Conservation (phyloP, 2,113 vertebrate species). For the Montifringilla adamsi region DNA sequence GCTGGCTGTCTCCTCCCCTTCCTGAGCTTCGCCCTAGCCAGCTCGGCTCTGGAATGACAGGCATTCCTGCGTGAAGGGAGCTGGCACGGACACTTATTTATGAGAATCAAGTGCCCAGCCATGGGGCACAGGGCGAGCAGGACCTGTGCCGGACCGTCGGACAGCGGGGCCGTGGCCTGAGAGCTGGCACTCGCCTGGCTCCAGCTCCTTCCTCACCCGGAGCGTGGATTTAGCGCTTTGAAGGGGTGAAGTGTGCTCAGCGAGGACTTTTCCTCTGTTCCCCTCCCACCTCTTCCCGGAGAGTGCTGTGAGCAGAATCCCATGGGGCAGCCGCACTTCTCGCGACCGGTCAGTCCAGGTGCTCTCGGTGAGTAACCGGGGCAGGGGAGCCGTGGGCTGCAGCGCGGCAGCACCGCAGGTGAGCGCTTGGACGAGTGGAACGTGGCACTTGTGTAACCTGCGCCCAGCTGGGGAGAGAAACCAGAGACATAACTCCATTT, state of each 20-base stretch:
- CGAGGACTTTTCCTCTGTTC: neutral
- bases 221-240: conserved; percentile 41
- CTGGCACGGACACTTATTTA: conserved; percentile 74
- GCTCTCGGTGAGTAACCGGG: conserved; percentile 73
- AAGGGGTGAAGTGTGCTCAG: neutral
- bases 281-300: neutral
- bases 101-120: conserved; percentile 66
- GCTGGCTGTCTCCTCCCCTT: conserved; percentile 74
- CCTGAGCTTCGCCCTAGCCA: conserved; percentile 76
- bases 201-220: neutral
- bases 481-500: neutral
- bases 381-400: neutral
- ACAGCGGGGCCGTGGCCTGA: neutral
- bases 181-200: neutral
- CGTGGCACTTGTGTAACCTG: conserved; percentile 41
- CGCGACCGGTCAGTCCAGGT: conserved; percentile 76
- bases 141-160: neutral
- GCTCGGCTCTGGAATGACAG: conserved; percentile 88
- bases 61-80: conserved; percentile 83
- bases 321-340: conserved; percentile 80
- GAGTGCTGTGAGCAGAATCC: conserved; percentile 61
- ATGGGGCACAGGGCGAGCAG: conserved; percentile 49
- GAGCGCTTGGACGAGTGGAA: conserved; percentile 43
- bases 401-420: conserved; percentile 39
- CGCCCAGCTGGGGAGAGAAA: neutral